Base-by-base conservation (phyloP, 1,140 invertebrate genomes). In the Ostrea denselamellosa region DNA sequence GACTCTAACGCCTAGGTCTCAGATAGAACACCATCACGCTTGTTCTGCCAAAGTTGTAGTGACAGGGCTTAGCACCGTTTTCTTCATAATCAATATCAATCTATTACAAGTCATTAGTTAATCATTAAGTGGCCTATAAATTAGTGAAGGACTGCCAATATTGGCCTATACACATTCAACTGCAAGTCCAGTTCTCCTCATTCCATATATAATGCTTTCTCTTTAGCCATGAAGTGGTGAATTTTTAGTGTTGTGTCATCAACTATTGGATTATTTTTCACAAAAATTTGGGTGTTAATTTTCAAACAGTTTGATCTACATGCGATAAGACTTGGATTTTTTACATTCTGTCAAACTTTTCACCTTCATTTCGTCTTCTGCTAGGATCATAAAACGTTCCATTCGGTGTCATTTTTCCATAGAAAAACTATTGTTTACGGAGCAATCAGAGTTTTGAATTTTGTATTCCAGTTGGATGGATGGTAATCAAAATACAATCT, bases 81-180 rank as follows among this genome's bases (percentile, higher is more conserved):
- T 19, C 14, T n/a, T 62, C 68, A 3, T 25, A 77, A 77, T 77
- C 68, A 77, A 77, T 77, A 77, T 77, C 68, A 77, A 77, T 77
- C 68, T 77, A 77, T 77, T 77, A 77, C 28, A 77, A 77, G 68
- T 77, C 68, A 77, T 77, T 77, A 77, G 68, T 77, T 28, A 77
- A 77, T 77, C 68, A 77, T 77, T 77, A 77, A 77, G 68, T 77
- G 22, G 68, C 68, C 68, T 77, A 77, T 77, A 77, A 77, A 28
- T 77, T 77, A 14, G 28, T 34, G 12, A 9, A 34, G 56, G 68
- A 77, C 68, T 25, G 68, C 68, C 28, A 12, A 25, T 77, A 34
- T 28, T 34, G 9, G 22, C 68, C 68, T 77, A 9, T 77, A 34
- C 68, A 77, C 68, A 77, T 34, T 77, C 2, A 62, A 62, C 17